A percentile compares a stretch with the other conserved stretches of the same genome.
phyloP scores from a whole-genome alignment of 2,888 invertebrate genomes.

The Camponotus fellah region DNA sequence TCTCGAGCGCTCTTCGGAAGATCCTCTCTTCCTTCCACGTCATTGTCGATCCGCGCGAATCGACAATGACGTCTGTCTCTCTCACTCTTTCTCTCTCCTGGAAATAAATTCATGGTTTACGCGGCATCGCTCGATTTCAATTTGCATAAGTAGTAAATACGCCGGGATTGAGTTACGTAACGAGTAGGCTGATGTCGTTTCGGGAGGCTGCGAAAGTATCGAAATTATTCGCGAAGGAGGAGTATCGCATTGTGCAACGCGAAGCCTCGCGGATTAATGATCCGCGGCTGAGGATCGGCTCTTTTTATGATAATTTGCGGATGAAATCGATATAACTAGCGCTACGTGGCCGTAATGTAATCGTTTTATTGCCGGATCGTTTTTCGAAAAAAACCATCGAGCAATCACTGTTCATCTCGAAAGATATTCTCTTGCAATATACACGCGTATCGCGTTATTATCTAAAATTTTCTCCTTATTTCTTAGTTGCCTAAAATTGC shows the following conservation, averaged over 20 bases:
- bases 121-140: slow-evolving; percentile 41
- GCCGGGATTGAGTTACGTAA: slow-evolving; percentile 46
- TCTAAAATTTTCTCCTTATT: not conserved
- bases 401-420: slow-evolving; percentile 4
- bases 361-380: slow-evolving; percentile 53
- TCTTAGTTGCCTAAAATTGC: not conserved
- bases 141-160: slow-evolving; percentile 48
- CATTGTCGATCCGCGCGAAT: slow-evolving; percentile 13
- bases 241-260: slow-evolving; percentile 23
- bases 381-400: slow-evolving; percentile 50
- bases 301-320: slow-evolving; percentile 42
- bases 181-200: slow-evolving; percentile 34
- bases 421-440: not conserved
- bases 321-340: slow-evolving; percentile 52
- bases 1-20: slow-evolving; percentile 14
- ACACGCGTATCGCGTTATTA: not conserved
- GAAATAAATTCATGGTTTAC: slow-evolving; percentile 47
- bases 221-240: slow-evolving; percentile 32
- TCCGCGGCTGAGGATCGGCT: slow-evolving; percentile 21
- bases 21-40: not conserved
- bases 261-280: slow-evolving; percentile 42
- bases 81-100: not conserved
- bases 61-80: slow-evolving; percentile 17
- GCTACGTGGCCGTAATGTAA: slow-evolving; percentile 39
- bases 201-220: slow-evolving; percentile 21